These are phyloP conservation scores for Acanthaster planci DNA, from an alignment of 35 echinoderm and acorn worm species.

Conservation along the genomic window DNA sequence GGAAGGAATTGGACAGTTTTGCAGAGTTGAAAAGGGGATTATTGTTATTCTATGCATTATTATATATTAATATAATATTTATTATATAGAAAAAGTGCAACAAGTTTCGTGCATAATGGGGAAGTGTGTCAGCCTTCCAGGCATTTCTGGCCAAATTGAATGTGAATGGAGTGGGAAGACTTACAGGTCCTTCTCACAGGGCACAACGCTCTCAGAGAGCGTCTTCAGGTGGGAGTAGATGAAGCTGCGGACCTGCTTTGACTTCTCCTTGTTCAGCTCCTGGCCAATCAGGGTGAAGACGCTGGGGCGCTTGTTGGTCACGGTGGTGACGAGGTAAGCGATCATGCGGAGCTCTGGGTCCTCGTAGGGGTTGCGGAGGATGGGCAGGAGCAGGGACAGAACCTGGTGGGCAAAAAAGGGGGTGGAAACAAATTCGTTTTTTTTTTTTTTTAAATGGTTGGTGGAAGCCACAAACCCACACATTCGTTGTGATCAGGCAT, in stretches of 20 bases:
- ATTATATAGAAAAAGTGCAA: background rate
- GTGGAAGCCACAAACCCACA: too few relatives aligned
- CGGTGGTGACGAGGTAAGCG: conserved; percentile 30
- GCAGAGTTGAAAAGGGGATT: too few relatives aligned
- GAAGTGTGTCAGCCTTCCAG: too few relatives aligned
- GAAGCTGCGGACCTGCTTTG: conserved; percentile 36
- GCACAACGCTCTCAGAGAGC: conserved; percentile 6
- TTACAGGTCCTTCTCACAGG: conserved; percentile 41
- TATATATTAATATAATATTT: background rate
- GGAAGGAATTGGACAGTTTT: too few relatives aligned
- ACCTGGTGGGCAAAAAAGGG: conserved; percentile 25
- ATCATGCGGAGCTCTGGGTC: conserved; percentile 40
- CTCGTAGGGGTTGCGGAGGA: conserved; percentile 38
- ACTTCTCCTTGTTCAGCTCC: conserved; percentile 47
- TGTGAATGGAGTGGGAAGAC: background rate
- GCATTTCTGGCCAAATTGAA: too few relatives aligned
- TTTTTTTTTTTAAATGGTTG: too few relatives aligned
- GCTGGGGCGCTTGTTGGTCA: conserved; percentile 29
- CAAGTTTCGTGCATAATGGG: too few relatives aligned
- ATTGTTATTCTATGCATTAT: too few relatives aligned
- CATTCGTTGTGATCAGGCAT: too few relatives aligned
- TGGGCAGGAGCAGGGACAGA: conserved; percentile 36
- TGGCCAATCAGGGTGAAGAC: conserved; percentile 44
- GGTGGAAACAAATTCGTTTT: too few relatives aligned
- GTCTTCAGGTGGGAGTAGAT: conserved; percentile 43